phyloP scores from a whole-genome alignment of 2,113 vertebrate species.

The Tetrao urogallus region DNA sequence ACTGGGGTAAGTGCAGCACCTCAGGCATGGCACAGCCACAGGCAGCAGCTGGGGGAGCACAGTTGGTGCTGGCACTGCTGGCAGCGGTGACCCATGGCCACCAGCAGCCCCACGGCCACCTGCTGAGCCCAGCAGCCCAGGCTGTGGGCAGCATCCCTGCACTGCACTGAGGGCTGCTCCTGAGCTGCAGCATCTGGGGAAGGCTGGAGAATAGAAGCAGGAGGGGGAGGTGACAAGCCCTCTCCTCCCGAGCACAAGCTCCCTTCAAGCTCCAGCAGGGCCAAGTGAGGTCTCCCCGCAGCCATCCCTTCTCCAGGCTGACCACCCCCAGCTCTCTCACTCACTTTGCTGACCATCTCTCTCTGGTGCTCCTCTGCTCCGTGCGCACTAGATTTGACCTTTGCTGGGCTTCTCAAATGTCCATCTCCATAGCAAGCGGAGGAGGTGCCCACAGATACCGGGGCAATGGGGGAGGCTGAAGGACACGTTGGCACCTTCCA shows the following conservation, averaged over 20 bases:
- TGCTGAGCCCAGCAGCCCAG: neutral
- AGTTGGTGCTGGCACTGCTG: neutral
- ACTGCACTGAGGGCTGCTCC: accelerated
- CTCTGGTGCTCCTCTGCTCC: neutral
- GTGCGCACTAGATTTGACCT: neutral
- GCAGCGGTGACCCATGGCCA: neutral
- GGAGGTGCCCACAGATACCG: neutral
- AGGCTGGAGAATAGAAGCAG: neutral
- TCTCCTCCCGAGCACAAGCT: too few relatives aligned
- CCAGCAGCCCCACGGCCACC: neutral
- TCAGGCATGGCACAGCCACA: neutral
- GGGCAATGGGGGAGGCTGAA: neutral
- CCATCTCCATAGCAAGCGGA: accelerated
- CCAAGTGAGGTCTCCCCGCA: too few relatives aligned
- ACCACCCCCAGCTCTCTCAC: neutral
- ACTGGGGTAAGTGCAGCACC: slow-evolving; percentile 29
- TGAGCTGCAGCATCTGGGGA: neutral
- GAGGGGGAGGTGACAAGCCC: neutral
- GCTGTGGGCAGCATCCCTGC: neutral
- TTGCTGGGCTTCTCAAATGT: neutral
- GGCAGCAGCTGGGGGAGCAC: neutral
- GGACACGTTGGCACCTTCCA: accelerated
- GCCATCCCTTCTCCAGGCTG: neutral
- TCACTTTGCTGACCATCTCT: neutral
- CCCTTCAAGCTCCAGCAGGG: too few relatives aligned